Evolutionary conservation across 2,888 invertebrate species (phyloP).

Genomic region (Tinea pellionella): DNA sequence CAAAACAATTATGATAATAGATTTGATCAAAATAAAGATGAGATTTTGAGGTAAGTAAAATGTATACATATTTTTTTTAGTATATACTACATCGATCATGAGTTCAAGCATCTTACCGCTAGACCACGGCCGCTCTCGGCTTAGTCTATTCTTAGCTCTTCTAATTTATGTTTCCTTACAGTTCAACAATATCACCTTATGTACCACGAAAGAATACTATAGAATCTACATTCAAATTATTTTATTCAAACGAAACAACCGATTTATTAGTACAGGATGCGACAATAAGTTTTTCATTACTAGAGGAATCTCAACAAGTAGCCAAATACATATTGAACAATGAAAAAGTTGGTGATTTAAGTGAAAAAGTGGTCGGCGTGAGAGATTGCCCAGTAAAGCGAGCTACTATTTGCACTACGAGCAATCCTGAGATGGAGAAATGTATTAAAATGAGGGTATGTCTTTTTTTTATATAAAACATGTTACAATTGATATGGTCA

Average conservation of each 20-base stretch:
- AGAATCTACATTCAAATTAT: constrained; percentile 77
- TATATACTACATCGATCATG: no score
- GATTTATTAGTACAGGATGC: constrained; percentile 88
- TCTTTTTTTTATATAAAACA: no score
- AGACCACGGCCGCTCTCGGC: no score
- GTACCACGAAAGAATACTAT: constrained; percentile 38
- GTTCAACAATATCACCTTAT: constrained; percentile 31
- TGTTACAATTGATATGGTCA: no score
- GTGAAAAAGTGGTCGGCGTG: constrained; percentile 78
- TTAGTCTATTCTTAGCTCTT: no score
- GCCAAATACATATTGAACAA: constrained; percentile 79
- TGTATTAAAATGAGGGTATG: constrained; percentile 90
- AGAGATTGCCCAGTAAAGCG: constrained; percentile 85
- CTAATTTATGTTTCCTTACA: constrained; percentile 14
- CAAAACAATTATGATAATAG: not conserved
- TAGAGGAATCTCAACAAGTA: constrained; percentile 81
- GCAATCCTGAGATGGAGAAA: constrained; percentile 89
- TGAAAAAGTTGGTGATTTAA: constrained; percentile 68
- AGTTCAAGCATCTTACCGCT: no score
- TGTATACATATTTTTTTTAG: not conserved
- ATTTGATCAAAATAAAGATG: not conserved
- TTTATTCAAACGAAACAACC: constrained; percentile 79
- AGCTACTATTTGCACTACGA: constrained; percentile 92
- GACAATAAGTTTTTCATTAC: constrained; percentile 72
- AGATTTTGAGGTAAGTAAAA: not conserved